These are phyloP conservation scores for Caenorhabditis wallacei DNA, from an alignment of 2,888 invertebrate species.

Conservation along the genomic window DNA sequence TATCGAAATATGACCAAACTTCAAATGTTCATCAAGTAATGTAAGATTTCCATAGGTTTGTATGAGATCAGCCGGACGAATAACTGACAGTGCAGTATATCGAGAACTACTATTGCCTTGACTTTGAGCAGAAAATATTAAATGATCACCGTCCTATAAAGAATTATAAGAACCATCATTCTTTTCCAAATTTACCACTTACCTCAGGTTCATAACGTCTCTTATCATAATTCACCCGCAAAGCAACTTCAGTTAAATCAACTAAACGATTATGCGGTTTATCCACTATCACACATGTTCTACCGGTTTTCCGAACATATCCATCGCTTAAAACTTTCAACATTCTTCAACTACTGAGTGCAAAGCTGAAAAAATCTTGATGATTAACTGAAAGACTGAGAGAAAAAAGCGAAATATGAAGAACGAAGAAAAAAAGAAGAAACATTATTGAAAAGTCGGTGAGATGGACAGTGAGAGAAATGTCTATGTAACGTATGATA, in stretches of 20 bases:
- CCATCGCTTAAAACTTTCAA: constrained; percentile 67
- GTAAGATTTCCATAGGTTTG: constrained; percentile 15
- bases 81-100: constrained; percentile 15
- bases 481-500: constrained; percentile 24
- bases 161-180: constrained; percentile 1
- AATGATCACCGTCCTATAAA: constrained; percentile 51
- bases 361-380: constrained; percentile 39
- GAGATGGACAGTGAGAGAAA: neutral
- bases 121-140: constrained; percentile 62
- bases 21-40: constrained; percentile 18
- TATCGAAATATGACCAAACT: constrained; percentile 31
- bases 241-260: constrained; percentile 64
- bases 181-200: neutral
- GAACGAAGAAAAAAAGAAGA: constrained; percentile 8
- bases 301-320: constrained; percentile 56
- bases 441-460: neutral
- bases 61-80: constrained; percentile 23
- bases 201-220: constrained; percentile 34
- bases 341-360: constrained; percentile 28
- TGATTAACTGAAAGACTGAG: constrained; percentile 4
- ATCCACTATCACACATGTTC: constrained; percentile 26
- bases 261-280: constrained; percentile 55
- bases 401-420: neutral
- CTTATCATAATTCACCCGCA: constrained; percentile 27
- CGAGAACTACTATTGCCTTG: constrained; percentile 57